phyloP scores from a whole-genome alignment of 2,797 vertebrate genomes.

The Myotis planiceps region DNA sequence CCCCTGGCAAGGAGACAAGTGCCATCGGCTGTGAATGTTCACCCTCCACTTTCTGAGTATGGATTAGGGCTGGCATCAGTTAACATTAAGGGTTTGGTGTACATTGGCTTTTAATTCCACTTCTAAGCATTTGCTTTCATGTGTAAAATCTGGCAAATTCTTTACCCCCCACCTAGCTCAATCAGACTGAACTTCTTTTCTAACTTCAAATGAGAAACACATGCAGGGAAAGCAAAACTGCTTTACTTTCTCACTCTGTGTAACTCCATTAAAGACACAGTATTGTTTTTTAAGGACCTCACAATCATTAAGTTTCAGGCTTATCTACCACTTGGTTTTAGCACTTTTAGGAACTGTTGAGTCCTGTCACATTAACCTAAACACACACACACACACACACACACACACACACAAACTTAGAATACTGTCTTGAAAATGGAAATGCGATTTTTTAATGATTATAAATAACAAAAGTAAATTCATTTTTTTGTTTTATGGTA shows the following conservation, averaged over 20 bases:
- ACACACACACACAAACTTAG: background rate
- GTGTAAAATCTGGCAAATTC: constrained; percentile 51
- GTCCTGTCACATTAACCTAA: constrained; percentile 53
- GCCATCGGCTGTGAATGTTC: background rate
- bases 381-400: background rate
- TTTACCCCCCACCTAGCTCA: constrained; percentile 75
- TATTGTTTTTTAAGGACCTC: constrained; percentile 77
- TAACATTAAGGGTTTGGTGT: constrained; percentile 46
- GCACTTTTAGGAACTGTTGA: constrained; percentile 52
- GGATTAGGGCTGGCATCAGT: background rate
- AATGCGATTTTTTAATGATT: constrained; percentile 59
- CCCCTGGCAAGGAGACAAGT: constrained; percentile 26
- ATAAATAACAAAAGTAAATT: constrained; percentile 58
- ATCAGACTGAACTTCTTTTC: constrained; percentile 58
- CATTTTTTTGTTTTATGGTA: constrained; percentile 47
- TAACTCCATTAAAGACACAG: constrained; percentile 62
- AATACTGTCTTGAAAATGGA: constrained; percentile 44
- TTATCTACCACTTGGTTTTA: constrained; percentile 66
- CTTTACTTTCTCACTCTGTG: constrained; percentile 67
- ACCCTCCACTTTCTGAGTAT: background rate
- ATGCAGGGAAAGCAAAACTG: constrained; percentile 51
- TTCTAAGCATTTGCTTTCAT: constrained; percentile 60
- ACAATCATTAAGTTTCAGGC: constrained; percentile 66
- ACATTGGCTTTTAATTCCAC: constrained; percentile 65
- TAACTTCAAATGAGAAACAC: constrained; percentile 63